A percentile compares a stretch with the other conserved stretches of the same genome.
Evolutionary conservation across 2,797 vertebrate genomes (phyloP).

Genomic region (Sparidentex hasta): DNA sequence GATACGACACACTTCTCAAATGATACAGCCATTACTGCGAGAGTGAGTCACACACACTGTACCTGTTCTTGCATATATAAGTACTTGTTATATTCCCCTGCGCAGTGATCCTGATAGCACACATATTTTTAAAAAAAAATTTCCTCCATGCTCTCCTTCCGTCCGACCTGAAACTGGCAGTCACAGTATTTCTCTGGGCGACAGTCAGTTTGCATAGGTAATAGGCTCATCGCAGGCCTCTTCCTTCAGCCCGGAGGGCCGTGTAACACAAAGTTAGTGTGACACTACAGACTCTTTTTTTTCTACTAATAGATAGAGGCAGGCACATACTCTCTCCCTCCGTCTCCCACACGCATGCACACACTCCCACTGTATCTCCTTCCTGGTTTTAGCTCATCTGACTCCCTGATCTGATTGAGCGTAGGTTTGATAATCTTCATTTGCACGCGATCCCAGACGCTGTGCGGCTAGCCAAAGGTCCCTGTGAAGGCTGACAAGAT

Average conservation of each 20-base stretch:
- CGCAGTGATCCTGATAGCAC: conserved; percentile 27
- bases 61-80: conserved; percentile 46
- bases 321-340: conserved; percentile 44
- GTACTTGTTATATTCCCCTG: conserved; percentile 37
- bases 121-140: no score
- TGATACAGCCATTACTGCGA: conserved; percentile 50
- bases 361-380: conserved; percentile 23
- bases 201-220: conserved; percentile 67
- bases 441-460: conserved; percentile 49
- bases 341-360: conserved; percentile 24
- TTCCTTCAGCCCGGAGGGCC: conserved; percentile 50
- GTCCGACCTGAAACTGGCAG: conserved; percentile 34
- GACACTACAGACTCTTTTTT: conserved; percentile 45
- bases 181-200: conserved; percentile 44
- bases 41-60: conserved; percentile 49
- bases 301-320: conserved; percentile 40
- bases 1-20: conserved; percentile 48
- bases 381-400: conserved; percentile 50
- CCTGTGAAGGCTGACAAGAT: conserved; percentile 4
- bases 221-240: conserved; percentile 57
- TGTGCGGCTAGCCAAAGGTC: conserved; percentile 6
- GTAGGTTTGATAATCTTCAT: conserved; percentile 38
- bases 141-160: background rate
- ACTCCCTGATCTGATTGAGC: conserved; percentile 60
- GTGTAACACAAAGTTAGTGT: conserved; percentile 48